Percentiles rank a stretch among this genome's conserved stretches.
phyloP scores from a whole-genome alignment of 2,888 invertebrate species.

The Lasioglossum oenotherae region DNA sequence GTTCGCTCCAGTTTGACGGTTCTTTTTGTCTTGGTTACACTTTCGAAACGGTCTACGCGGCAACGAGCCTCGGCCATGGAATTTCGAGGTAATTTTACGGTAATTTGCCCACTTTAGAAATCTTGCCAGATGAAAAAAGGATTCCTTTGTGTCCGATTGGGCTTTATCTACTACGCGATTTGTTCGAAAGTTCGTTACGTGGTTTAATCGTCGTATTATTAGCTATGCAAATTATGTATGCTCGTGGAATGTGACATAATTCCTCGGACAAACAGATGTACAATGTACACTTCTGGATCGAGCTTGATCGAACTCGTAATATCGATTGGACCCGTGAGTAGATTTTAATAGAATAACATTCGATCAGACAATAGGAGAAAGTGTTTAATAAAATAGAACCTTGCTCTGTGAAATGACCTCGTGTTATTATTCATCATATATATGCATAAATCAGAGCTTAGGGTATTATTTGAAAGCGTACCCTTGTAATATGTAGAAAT shows the following conservation, averaged over 20 bases:
- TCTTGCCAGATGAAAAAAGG: too few species aligned
- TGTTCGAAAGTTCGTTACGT: background rate
- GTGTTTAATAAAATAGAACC: background rate
- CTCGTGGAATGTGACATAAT: background rate
- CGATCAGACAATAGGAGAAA: background rate
- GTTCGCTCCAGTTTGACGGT: background rate
- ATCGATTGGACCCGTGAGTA: background rate
- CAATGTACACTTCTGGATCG: background rate
- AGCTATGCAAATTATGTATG: background rate
- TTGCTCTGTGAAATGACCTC: slow-evolving; percentile 10
- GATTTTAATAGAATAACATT: background rate
- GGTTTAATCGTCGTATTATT: background rate
- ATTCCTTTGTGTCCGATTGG: background rate
- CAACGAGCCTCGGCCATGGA: background rate
- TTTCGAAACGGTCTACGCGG: slow-evolving; percentile 1
- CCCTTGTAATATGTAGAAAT: slow-evolving; percentile 5
- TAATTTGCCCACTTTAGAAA: background rate
- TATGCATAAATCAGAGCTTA: slow-evolving; percentile 5
- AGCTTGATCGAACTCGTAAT: background rate
- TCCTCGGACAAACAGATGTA: background rate
- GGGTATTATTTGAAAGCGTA: background rate
- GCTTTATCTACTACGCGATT: background rate
- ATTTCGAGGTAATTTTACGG: background rate
- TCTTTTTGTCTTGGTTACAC: background rate
- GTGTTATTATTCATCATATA: slow-evolving; percentile 28